Conservation (phyloP, 2,797 vertebrate genomes). For the Falco biarmicus region DNA sequence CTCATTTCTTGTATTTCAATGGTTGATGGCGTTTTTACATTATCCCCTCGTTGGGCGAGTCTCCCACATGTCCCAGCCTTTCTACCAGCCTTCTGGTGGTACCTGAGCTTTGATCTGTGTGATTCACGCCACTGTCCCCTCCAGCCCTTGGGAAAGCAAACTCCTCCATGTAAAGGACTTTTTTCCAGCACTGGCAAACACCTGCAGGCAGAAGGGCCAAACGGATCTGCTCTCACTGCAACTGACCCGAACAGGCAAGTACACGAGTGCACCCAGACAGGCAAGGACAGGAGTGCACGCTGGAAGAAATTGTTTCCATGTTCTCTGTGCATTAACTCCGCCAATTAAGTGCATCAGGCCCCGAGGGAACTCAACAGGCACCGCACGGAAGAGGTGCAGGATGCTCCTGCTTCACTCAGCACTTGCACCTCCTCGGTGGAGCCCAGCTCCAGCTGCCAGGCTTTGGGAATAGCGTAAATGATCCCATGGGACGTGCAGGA, state of each 20-base stretch:
- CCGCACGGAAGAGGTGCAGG: not conserved
- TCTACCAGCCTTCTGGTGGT: not conserved
- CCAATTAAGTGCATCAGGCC: not conserved
- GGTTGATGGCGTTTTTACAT: not conserved
- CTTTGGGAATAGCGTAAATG: not conserved
- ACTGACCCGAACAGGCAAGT: fast-evolving
- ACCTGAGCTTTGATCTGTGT: not conserved
- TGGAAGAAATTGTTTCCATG: not conserved
- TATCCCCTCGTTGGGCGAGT: fast-evolving
- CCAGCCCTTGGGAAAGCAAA: not conserved
- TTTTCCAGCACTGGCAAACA: not conserved
- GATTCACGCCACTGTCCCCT: not conserved
- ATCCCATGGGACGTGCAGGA: not conserved
- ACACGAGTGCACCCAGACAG: fast-evolving
- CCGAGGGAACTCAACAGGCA: not conserved
- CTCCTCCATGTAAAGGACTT: not conserved
- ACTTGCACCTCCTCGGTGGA: fast-evolving
- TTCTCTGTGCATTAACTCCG: not conserved
- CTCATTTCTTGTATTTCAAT: not conserved
- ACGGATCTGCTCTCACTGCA: not conserved
- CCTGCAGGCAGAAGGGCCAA: not conserved
- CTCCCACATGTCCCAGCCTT: not conserved
- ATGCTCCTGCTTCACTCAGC: not conserved
- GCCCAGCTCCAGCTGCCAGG: not conserved
- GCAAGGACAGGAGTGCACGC: fast-evolving